phyloP scores from a whole-genome alignment of 2,113 vertebrate species.

The Bagarius yarrelli region DNA sequence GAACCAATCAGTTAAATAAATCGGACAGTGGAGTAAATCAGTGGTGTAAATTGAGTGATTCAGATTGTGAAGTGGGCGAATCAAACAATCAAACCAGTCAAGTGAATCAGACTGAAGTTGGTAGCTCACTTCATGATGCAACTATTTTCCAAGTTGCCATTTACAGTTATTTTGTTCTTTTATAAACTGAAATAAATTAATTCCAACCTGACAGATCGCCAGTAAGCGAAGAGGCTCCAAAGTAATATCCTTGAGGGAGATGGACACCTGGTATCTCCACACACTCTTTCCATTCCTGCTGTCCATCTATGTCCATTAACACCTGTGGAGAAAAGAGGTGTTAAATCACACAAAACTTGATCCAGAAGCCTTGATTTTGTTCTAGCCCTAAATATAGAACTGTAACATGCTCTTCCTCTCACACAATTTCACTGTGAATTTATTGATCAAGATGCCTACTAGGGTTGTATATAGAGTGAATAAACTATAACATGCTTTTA shows the following conservation, averaged over 20 bases:
- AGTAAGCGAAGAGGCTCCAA: slow-evolving; percentile 86
- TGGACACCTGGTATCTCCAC: slow-evolving; percentile 80
- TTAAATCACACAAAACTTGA: background rate
- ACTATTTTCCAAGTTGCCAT: background rate
- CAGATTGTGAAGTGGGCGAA: background rate
- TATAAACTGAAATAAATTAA: background rate
- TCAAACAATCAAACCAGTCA: background rate
- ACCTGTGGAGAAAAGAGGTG: slow-evolving; percentile 66
- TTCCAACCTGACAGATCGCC: slow-evolving; percentile 89
- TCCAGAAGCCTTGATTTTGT: background rate
- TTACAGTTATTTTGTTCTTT: background rate
- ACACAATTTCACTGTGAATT: background rate
- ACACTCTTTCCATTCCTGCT: slow-evolving; percentile 87
- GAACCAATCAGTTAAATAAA: background rate
- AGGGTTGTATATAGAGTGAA: background rate
- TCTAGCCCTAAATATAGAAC: background rate
- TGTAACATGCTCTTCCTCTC: background rate
- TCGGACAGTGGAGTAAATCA: background rate
- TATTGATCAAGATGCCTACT: background rate
- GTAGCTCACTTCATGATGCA: background rate
- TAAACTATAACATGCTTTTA: background rate
- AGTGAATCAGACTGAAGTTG: too few relatives aligned
- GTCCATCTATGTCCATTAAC: slow-evolving; percentile 84
- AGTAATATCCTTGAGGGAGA: slow-evolving; percentile 83
- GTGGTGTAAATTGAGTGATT: too few relatives aligned